phyloP scores from a whole-genome alignment of 2,113 vertebrate genomes.

The Sialia sialis region DNA sequence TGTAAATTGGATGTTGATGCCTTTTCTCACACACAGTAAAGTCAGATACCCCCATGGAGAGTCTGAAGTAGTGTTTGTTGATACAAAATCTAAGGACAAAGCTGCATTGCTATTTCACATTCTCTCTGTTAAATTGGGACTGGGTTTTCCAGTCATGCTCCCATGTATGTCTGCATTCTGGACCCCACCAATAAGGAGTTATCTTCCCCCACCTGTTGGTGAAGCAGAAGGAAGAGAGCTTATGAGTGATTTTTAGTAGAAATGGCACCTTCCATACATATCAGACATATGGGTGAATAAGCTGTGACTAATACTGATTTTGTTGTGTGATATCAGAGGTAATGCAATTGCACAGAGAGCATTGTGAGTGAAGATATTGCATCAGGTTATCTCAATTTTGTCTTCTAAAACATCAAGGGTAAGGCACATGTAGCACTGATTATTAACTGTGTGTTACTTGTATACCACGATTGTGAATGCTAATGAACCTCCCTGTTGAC shows the following conservation, averaged over 20 bases:
- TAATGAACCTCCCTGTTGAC: neutral
- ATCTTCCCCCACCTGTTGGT: neutral
- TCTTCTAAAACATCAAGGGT: neutral
- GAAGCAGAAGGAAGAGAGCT: neutral
- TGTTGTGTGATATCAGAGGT: neutral
- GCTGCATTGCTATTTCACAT: neutral
- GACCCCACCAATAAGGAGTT: neutral
- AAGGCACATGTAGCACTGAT: neutral
- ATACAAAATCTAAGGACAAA: neutral
- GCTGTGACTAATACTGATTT: neutral
- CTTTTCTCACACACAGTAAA: neutral
- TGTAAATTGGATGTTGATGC: neutral
- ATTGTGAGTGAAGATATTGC: neutral
- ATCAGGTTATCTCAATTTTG: neutral
- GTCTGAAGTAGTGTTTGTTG: neutral
- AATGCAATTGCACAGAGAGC: neutral
- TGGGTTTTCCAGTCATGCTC: neutral
- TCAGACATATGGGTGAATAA: neutral
- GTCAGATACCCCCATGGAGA: neutral
- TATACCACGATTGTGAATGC: neutral
- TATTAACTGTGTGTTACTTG: neutral
- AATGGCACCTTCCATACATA: neutral
- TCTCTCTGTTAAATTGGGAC: neutral
- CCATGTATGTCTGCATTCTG: neutral
- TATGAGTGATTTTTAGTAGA: neutral